These are phyloP conservation scores for Heterodera carotae DNA, from an alignment of 1,140 invertebrate genomes.

Conservation along the genomic window DNA sequence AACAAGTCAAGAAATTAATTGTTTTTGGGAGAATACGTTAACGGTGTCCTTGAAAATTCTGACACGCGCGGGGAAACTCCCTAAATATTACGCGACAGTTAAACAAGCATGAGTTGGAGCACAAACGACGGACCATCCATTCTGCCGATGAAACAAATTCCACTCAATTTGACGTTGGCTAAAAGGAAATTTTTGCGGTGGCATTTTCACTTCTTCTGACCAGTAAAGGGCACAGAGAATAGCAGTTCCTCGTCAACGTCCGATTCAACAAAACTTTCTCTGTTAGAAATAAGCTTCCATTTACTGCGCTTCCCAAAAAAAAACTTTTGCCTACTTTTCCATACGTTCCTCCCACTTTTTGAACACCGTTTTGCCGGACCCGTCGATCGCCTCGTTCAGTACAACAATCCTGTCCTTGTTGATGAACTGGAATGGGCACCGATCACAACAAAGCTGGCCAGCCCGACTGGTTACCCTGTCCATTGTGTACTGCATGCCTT, in stretches of 20 bases:
- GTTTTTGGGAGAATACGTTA: slow-evolving; percentile 35
- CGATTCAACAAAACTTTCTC: slow-evolving; percentile 82
- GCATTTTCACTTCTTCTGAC: slow-evolving; percentile 62
- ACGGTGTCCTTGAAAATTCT: slow-evolving; percentile 74
- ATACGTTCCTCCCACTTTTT: slow-evolving; percentile 86
- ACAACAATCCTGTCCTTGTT: slow-evolving; percentile 66
- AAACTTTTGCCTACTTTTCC: slow-evolving; percentile 78
- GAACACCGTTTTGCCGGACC: slow-evolving; percentile 83
- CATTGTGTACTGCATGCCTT: slow-evolving; percentile 82
- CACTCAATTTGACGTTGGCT: slow-evolving; percentile 84
- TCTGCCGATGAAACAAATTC: slow-evolving; percentile 84
- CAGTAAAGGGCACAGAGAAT: slow-evolving; percentile 93
- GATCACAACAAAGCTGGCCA: too few relatives aligned
- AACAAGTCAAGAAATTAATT: slow-evolving; percentile 29
- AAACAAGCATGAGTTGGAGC: too few relatives aligned
- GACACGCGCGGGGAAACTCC: slow-evolving; percentile 79
- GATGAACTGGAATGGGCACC: slow-evolving; percentile 73
- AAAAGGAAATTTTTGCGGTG: background rate
- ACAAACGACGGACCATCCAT: slow-evolving; percentile 70
- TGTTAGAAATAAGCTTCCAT: slow-evolving; percentile 46
- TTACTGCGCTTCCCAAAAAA: slow-evolving; percentile 22
- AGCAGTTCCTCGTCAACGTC: slow-evolving; percentile 89
- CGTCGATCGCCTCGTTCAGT: slow-evolving; percentile 82
- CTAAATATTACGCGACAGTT: background rate
- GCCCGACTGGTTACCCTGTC: slow-evolving; percentile 74